phyloP scores from a whole-genome alignment of 2,797 vertebrate species.

The Monodelphis domestica region DNA sequence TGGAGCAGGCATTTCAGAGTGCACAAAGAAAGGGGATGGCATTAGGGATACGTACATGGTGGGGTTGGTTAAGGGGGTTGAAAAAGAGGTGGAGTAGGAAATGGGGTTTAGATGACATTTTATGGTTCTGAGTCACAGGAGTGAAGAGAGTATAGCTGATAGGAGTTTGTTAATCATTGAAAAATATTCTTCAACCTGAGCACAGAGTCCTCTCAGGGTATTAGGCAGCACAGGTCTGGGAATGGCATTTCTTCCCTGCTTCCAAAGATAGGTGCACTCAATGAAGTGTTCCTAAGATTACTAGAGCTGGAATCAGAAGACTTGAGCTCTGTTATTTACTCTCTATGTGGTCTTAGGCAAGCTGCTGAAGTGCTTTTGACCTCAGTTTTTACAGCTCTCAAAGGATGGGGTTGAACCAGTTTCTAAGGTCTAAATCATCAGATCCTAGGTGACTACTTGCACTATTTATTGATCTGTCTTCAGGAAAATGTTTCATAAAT shows the following conservation, averaged over 20 bases:
- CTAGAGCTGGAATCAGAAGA: background rate
- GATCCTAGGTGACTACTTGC: background rate
- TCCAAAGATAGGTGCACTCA: background rate
- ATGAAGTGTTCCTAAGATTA: background rate
- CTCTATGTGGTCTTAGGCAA: background rate
- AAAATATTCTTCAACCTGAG: background rate
- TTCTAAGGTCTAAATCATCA: background rate
- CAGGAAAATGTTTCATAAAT: background rate
- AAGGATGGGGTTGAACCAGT: background rate
- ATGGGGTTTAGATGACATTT: background rate
- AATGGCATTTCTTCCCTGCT: background rate
- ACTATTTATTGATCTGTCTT: background rate
- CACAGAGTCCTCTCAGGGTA: background rate
- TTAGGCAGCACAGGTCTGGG: background rate
- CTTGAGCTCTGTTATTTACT: background rate
- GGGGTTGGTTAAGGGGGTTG: background rate
- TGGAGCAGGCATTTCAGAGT: background rate
- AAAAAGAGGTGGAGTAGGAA: background rate
- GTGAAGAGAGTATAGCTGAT: background rate
- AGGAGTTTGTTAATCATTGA: background rate
- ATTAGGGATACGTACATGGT: background rate
- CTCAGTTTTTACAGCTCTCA: background rate
- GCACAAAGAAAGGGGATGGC: background rate
- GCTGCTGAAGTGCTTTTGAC: background rate
- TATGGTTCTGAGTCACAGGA: background rate